Base-by-base conservation (phyloP, 2,113 vertebrate genomes). In the Stigmatopora nigra region DNA sequence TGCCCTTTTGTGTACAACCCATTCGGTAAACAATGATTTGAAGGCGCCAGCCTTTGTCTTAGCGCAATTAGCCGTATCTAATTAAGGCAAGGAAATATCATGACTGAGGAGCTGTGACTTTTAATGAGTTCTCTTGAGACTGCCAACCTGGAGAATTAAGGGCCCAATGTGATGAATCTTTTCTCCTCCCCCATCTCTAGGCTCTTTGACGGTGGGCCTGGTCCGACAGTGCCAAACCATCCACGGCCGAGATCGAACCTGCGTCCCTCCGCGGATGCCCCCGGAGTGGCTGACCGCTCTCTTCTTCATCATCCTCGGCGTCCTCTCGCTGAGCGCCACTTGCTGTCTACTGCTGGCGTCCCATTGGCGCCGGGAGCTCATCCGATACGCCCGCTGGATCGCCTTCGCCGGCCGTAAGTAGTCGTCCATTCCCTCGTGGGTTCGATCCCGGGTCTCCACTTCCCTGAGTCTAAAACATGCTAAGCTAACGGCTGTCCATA, bases 221-320 rank as follows among this genome's bases (percentile, higher is more conserved):
- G 95, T 98, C 83, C 92, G 93, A 71, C 96, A 98, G 84, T 99
- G 96, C 91, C 96, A 98, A 79, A 98, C 97, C 63, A 98, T 98
- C 87, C 96, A 98, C 61, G 96, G 97, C 78, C 93, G 97, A 84
- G 94, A 95, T 87, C 92, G 95, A 85, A 95, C 93, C 66, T 98
- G 97, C 79, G 96, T 96, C 79, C 94, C 96, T 58, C 96, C 97
- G 17, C 94, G 92, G 84, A 93, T 99, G 71, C 96, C 97, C 75
- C 95, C 95, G 0, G 96, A 97, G 87, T 99, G 97, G 97, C 93
- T 98, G 85, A 96, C 94, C 75, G 95, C 95, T 6, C 93, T 99
- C 63, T 98, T 98, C 92, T 98, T 98, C 90, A 98, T 99, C 89
- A 95, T 98, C 86, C 93, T 97, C 93, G 96, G 96, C 84, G 97